Evolutionary conservation across 2,888 invertebrate species (phyloP).

Genomic region (Dryadula phaetusa): DNA sequence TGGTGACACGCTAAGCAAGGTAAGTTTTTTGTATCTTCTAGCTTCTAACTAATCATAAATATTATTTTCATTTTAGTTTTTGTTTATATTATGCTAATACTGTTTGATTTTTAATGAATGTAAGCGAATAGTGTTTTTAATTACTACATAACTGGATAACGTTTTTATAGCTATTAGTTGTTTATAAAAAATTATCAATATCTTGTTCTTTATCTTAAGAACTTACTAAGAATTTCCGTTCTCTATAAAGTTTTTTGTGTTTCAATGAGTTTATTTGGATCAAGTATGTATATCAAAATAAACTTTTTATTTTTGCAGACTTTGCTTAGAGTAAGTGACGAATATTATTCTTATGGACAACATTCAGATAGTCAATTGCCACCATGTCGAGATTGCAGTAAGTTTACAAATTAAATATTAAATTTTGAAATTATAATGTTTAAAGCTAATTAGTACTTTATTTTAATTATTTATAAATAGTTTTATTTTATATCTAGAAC

Average conservation of each 20-base stretch:
- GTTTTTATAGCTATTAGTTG: not conserved
- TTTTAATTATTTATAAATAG: too few relatives aligned
- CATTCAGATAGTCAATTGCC: conserved; percentile 49
- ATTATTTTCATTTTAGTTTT: not conserved
- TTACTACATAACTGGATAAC: not conserved
- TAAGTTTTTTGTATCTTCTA: conserved; percentile 50
- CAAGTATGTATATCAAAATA: not conserved
- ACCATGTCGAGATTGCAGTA: conserved; percentile 69
- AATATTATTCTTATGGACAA: conserved; percentile 45
- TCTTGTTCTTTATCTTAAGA: not conserved
- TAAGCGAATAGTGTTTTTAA: not conserved
- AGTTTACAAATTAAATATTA: conserved; percentile 41
- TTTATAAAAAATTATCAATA: not conserved
- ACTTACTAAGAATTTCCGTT: too few relatives aligned
- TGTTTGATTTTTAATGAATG: not conserved
- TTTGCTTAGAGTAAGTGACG: conserved; percentile 50
- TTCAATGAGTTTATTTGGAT: too few relatives aligned
- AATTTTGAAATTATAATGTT: too few relatives aligned
- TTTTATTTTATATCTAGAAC: too few relatives aligned
- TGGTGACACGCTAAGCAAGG: conserved; percentile 57
- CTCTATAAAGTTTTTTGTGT: not conserved
- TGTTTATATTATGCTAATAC: conserved; percentile 15
- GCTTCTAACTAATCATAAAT: conserved; percentile 7
- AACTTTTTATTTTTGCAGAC: conserved; percentile 48
- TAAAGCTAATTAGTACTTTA: too few relatives aligned